Conservation (phyloP, 2,797 vertebrate genomes). For the Eutrigla gurnardus region DNA sequence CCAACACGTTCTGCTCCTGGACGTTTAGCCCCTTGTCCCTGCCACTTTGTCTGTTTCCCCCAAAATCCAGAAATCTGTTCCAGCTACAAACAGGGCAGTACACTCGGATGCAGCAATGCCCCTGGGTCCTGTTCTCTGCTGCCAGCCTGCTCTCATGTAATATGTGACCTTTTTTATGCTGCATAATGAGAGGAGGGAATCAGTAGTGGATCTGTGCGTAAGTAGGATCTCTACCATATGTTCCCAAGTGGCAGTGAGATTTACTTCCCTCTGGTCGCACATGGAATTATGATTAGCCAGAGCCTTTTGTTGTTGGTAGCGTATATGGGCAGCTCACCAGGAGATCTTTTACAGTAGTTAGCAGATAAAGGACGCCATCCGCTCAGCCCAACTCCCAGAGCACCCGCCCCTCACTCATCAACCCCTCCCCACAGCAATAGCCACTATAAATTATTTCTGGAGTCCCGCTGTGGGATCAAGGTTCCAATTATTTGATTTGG, state of each 20-base stretch:
- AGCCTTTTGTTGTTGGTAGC: slow-evolving; percentile 61
- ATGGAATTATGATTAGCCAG: slow-evolving; percentile 72
- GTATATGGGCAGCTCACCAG: slow-evolving; percentile 65
- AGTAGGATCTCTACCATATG: slow-evolving; percentile 63
- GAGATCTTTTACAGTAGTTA: slow-evolving; percentile 73
- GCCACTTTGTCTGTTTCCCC: slow-evolving; percentile 69
- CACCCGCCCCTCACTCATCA: slow-evolving; percentile 18
- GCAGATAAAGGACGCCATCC: slow-evolving; percentile 66
- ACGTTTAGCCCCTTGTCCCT: slow-evolving; percentile 71
- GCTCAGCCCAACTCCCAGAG: slow-evolving; percentile 24
- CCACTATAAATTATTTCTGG: slow-evolving; percentile 64
- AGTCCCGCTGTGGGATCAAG: slow-evolving; percentile 66
- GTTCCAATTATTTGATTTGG: slow-evolving; percentile 78
- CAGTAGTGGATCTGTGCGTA: slow-evolving; percentile 31
- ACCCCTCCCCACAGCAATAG: slow-evolving; percentile 31
- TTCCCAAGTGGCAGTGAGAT: slow-evolving; percentile 62
- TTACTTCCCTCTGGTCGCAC: slow-evolving; percentile 57
- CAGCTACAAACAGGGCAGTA: slow-evolving; percentile 68
- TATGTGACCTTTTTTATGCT: slow-evolving; percentile 58
- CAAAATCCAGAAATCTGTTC: slow-evolving; percentile 66
- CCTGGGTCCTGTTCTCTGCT: slow-evolving; percentile 38
- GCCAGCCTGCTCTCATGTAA: slow-evolving; percentile 38
- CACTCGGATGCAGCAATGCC: slow-evolving; percentile 39
- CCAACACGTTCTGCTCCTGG: slow-evolving; percentile 75
- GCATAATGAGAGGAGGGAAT: slow-evolving; percentile 57